phyloP scores from a whole-genome alignment of 2,888 invertebrate species.

The Automeris io region DNA sequence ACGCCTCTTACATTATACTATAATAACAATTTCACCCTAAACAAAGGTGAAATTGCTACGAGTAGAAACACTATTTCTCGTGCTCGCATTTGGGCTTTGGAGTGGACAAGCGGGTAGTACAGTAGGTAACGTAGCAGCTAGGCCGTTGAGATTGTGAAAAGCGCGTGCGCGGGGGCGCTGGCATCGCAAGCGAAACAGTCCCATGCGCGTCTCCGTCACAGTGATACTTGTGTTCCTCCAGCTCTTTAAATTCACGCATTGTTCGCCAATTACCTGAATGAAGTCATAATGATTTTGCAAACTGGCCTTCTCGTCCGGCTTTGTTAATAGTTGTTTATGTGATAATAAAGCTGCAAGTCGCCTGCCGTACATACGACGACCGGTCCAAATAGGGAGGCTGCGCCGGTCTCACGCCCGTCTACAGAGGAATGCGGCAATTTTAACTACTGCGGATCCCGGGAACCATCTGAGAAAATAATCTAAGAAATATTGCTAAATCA shows the following conservation, averaged over 20 bases:
- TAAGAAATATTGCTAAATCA: slow-evolving; percentile 41
- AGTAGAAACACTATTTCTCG: no score
- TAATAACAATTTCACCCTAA: no score
- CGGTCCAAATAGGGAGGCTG: slow-evolving; percentile 70
- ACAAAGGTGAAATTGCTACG: no score
- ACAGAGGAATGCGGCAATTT: slow-evolving; percentile 76
- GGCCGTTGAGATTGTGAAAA: slow-evolving; percentile 23
- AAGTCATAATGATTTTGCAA: slow-evolving; percentile 51
- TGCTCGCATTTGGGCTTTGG: slow-evolving; percentile 25
- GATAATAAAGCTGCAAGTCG: slow-evolving; percentile 40
- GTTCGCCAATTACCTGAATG: slow-evolving; percentile 44
- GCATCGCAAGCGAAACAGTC: slow-evolving; percentile 49
- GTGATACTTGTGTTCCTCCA: slow-evolving; percentile 35
- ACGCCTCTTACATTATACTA: no score
- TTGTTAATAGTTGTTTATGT: slow-evolving; percentile 59
- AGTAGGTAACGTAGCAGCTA: slow-evolving; percentile 16
- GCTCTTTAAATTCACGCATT: slow-evolving; percentile 28
- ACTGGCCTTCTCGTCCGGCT: slow-evolving; percentile 35
- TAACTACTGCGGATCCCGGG: slow-evolving; percentile 72
- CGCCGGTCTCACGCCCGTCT: slow-evolving; percentile 66
- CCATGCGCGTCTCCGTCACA: slow-evolving; percentile 52
- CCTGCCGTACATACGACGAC: slow-evolving; percentile 35
- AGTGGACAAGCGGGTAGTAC: slow-evolving; percentile 2
- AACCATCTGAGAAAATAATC: slow-evolving; percentile 64
- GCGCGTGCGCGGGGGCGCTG: slow-evolving; percentile 57